Base-by-base conservation (phyloP, 1,140 invertebrate genomes). In the Drosophila takahashii region DNA sequence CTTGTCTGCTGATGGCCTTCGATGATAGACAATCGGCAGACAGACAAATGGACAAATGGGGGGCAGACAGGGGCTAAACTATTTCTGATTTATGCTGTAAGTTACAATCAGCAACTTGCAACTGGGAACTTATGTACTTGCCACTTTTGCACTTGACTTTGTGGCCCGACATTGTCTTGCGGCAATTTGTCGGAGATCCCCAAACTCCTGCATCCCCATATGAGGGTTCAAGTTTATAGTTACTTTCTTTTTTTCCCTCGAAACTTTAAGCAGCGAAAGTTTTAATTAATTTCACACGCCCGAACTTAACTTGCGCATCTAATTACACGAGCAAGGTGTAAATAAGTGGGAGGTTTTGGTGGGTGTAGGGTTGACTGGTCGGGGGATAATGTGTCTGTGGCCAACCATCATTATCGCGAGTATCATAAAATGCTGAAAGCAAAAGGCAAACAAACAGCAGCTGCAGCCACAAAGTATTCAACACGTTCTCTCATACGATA, bases 271-370 rank as follows among this genome's bases (percentile, higher is more conserved):
- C 65, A 78, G 71, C 62, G 72, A 83, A 87, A 87, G 79, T 87
- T 87, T 87, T 86, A 87, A 89, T 87, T 89, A 87, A 89, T 89
- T 89, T 87, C 76, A 65, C 83, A 77, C 83, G 50, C 74, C 61
- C 58, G 34, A 74, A 65, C 79, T 67, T 58, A 79, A 81, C 75
- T 72, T 48, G 45, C 70, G 84, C 79, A 89, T 89, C 83, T 87
- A 87, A 87, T 89, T 89, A 83, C 84, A 56, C 18, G 50, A 41
- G 79, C 42, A 83, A 76, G 79, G 58, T 83, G 78, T 67, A 67
- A 74, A 60, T n/a, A 50, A 48, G 44, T 8, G 27, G n/a, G 59
- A 11, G 36, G 26, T 16, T 4, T 18, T n/a, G 15, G 6, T 15
- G 39, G 39, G 37, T 18, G 15, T n/a, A n/a, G n/a, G 9, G 11